Percentiles rank a stretch among this genome's conserved stretches.
Evolutionary conservation across 2,797 vertebrate genomes (phyloP).

Genomic region (Platalea minor): DNA sequence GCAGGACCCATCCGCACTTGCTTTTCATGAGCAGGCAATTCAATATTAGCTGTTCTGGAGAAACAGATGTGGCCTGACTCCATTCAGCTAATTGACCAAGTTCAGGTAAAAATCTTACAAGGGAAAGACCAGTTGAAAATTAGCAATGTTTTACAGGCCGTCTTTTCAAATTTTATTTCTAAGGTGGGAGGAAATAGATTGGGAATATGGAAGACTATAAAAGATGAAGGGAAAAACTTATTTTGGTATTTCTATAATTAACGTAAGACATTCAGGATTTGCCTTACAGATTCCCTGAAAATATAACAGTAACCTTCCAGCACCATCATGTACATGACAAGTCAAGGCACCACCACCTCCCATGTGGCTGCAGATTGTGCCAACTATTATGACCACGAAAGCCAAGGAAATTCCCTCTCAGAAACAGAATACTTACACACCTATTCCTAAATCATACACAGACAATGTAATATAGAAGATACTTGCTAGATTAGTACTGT

Average conservation of each 20-base stretch:
- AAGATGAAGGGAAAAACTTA: background rate
- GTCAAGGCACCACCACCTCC: background rate
- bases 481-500: background rate
- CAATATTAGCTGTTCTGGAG: background rate
- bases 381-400: rapidly evolving
- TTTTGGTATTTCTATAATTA: background rate
- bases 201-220: background rate
- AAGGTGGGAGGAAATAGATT: background rate
- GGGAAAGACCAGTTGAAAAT: background rate
- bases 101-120: background rate
- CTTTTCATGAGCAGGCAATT: background rate
- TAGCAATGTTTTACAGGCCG: background rate
- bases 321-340: background rate
- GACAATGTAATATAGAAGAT: background rate
- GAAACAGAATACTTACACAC: background rate
- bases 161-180: background rate
- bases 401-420: background rate
- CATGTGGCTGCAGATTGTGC: background rate
- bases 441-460: background rate
- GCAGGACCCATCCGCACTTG: background rate
- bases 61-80: background rate
- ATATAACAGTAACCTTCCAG: background rate
- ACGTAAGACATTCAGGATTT: background rate
- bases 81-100: background rate
- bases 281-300: background rate